Evolutionary conservation across 2,888 invertebrate genomes (phyloP), one percentile per base, ranked within the genome.

Genomic region (Latrodectus hesperus): DNA sequence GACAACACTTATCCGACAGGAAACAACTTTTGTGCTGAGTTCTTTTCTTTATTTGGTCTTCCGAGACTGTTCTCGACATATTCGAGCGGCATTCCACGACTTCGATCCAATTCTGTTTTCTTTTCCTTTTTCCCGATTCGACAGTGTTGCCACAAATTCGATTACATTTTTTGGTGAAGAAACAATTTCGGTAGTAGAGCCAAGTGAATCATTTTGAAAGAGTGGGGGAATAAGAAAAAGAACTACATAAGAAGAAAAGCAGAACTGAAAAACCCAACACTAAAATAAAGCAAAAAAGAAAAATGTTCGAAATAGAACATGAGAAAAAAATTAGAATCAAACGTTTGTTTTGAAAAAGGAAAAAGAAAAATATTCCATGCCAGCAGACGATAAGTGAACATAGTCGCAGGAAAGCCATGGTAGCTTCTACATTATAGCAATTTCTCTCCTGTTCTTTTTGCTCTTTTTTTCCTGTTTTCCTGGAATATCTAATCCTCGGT

Each of bases 111-210:
- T 82, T 60, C 67, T 51, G 17, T 11, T 26, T 16, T 51, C 65
- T 52, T 75, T 82, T 82, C 71, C 73, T 55, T 70, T 55, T 52
- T 70, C 75, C 75, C 75, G 68, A 60, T 82, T 22, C 60, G 55
- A n/a, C 38, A 75, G 74, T 70, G 70, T 60, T 75, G 82, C 75
- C 75, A 75, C 82, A 82, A 82, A 82, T 75, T 82, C 82, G 82
- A 82, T 82, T 82, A 82, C 75, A 68, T 75, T 75, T 52, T n/a
- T 11, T 55, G 60, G 49, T 49, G 22, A 52, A 51, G 70, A 82
- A 82, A 68, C 73, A 82, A 82, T 75, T 70, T 75, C n/a, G 12
- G 67, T 22, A 82, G 70, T 17, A 82, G 70, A 75, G 68, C 74
- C 82, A 74, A 49, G 72, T 80, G 71, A 9, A 60, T 49, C 49